These are phyloP conservation scores for Cryptocephalus primarius DNA, from an alignment of 2,888 invertebrate genomes.

Conservation along the genomic window DNA sequence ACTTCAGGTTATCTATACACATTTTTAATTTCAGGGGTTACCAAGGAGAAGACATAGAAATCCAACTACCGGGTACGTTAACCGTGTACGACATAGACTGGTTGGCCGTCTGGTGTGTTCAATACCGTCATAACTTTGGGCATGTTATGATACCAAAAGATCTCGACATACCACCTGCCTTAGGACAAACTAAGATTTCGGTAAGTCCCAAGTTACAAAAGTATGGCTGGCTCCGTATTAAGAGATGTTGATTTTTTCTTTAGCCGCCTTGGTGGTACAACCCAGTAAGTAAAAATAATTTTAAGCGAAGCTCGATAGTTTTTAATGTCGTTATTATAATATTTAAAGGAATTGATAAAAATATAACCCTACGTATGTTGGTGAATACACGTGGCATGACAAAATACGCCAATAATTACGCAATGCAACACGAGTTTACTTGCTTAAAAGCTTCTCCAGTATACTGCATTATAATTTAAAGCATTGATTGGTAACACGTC, in stretches of 20 bases:
- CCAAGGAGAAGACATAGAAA: conserved; percentile 85
- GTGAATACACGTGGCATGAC: too few relatives aligned
- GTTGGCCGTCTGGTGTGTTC: conserved; percentile 87
- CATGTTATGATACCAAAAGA: conserved; percentile 80
- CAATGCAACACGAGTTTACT: too few relatives aligned
- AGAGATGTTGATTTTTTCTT: neutral
- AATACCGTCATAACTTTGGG: conserved; percentile 81
- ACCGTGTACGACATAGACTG: conserved; percentile 88
- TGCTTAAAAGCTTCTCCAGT: too few relatives aligned
- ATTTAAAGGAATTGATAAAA: too few relatives aligned
- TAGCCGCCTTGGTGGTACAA: conserved; percentile 91
- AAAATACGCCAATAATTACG: too few relatives aligned
- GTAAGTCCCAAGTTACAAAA: conserved; percentile 43
- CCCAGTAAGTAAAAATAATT: conserved; percentile 59
- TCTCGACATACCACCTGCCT: conserved; percentile 79
- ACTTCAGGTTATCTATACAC: too few relatives aligned
- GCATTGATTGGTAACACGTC: too few relatives aligned
- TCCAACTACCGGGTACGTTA: conserved; percentile 71
- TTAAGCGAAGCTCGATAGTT: too few relatives aligned
- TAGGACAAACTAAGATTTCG: conserved; percentile 84
- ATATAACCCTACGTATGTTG: too few relatives aligned
- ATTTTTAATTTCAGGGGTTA: conserved; percentile 48
- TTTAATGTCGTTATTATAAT: too few relatives aligned
- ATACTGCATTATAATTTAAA: too few relatives aligned
- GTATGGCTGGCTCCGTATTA: neutral